Percentiles rank a stretch among this genome's conserved stretches.
Evolutionary conservation across 2,888 invertebrate species (phyloP).

Genomic region (Parthenolecanium corni): DNA sequence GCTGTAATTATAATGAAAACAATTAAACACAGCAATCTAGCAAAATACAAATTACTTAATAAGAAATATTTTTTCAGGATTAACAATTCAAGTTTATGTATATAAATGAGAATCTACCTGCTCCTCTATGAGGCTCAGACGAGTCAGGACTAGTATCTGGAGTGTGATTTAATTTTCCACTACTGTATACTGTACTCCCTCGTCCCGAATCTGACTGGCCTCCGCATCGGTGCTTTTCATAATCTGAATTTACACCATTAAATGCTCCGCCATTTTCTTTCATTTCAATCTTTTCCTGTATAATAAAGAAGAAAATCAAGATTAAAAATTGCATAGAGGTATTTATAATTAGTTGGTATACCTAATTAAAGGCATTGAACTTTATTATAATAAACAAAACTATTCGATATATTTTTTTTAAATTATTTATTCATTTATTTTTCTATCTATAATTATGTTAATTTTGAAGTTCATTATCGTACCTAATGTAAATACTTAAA

Average conservation of each 20-base stretch:
- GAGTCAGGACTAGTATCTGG: conserved; percentile 48
- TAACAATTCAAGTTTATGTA: no score
- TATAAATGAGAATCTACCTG: conserved; percentile 21
- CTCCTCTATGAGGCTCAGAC: conserved; percentile 42
- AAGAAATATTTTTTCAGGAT: neutral
- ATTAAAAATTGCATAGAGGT: no score
- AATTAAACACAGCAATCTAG: neutral
- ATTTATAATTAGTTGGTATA: no score
- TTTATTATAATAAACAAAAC: no score
- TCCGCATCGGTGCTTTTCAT: conserved; percentile 43
- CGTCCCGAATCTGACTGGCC: conserved; percentile 62
- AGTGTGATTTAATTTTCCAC: conserved; percentile 46
- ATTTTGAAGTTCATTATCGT: no score
- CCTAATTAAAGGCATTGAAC: no score
- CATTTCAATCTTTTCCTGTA: conserved; percentile 11
- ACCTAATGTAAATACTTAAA: no score
- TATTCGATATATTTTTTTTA: no score
- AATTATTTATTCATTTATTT: no score
- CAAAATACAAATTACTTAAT: neutral
- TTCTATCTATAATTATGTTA: no score
- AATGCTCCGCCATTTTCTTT: conserved; percentile 29
- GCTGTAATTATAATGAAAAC: neutral
- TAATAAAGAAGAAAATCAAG: neutral
- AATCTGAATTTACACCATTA: conserved; percentile 50
- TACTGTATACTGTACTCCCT: conserved; percentile 69